Evolutionary conservation across 2,797 vertebrate species (phyloP), one percentile per base, ranked within the genome.

Genomic region (Anas bernieri): DNA sequence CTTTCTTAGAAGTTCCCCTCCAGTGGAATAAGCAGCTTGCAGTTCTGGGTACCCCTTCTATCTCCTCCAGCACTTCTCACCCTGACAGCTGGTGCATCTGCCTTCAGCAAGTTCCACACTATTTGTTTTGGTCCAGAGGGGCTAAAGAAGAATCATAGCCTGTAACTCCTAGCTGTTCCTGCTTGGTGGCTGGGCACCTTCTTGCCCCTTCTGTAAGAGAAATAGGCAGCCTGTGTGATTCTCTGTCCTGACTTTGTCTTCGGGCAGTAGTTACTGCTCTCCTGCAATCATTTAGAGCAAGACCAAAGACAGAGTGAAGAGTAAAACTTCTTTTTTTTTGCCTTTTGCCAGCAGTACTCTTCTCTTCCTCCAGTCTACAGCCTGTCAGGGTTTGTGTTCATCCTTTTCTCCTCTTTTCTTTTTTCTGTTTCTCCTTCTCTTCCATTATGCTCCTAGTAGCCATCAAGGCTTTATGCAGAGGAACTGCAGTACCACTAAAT

Each of bases 381-480:
- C 7, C 6, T 6, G 62, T 23, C 68, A 39, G 5, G 0, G 1
- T 46, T 59, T 0, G 0, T 33, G 4, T 1, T 46, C 21, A 72
- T 25, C 6, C 33, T 26, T 70, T 59, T 70, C 6, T 78, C 68
- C 17, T 28, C 1, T 8, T 43, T 77, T 43, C 2, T 28, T 58
- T 74, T 4, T n/a, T 2, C 59, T 25, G 20, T 45, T 52, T 52
- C 13, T 46, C 13, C 12, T 46, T 72, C 52, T 61, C 18, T 85
- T 76, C 26, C 5, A 25, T 64, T 12, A 66, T 64, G 33, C 1
- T 13, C 26, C 43, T 83, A 52, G 9, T 18, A 73, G 37, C 26
- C 56, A 50, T 8, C 2, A 4, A 43, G 30, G 62, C 41, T 59
- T 66, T 31, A 30, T 37, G 17, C 30, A 48, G 48, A 77, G 31